These are phyloP conservation scores for Tetraneura akinire DNA, from an alignment of 1,140 invertebrate genomes.

Conservation along the genomic window DNA sequence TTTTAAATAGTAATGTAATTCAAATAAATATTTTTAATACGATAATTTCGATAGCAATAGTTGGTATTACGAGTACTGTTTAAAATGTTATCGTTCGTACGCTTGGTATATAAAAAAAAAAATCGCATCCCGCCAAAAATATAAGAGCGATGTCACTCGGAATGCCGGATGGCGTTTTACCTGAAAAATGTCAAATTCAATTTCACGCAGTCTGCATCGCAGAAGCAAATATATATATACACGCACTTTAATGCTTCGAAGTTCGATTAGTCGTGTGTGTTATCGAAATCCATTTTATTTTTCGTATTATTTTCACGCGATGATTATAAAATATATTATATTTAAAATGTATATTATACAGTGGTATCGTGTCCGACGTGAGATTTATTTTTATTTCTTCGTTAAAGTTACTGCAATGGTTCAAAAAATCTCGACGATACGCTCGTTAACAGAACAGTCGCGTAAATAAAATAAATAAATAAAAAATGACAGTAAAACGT, in stretches of 20 bases:
- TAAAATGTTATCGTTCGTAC: too few species aligned
- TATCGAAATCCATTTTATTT: background rate
- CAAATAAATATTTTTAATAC: too few species aligned
- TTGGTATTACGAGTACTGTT: too few species aligned
- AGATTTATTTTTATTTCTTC: slow-evolving; percentile 5
- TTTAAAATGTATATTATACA: background rate
- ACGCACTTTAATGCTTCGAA: background rate
- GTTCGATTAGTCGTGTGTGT: background rate
- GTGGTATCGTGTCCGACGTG: background rate
- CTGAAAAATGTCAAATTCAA: background rate
- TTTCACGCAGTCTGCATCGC: background rate
- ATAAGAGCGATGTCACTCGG: background rate
- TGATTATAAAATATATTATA: background rate
- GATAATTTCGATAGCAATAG: too few species aligned
- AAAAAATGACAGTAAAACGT: background rate
- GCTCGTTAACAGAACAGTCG: slow-evolving; percentile 14
- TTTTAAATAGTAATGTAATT: too few species aligned
- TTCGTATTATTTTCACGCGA: background rate
- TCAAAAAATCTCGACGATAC: background rate
- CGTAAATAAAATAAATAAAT: too few species aligned
- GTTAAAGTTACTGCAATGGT: slow-evolving; percentile 9
- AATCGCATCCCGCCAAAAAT: background rate
- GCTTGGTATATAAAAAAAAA: background rate
- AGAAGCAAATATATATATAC: too few species aligned
- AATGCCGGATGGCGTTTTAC: background rate